Evolutionary conservation across 2,797 vertebrate genomes (phyloP).

Genomic region (Myotis pilosus): DNA sequence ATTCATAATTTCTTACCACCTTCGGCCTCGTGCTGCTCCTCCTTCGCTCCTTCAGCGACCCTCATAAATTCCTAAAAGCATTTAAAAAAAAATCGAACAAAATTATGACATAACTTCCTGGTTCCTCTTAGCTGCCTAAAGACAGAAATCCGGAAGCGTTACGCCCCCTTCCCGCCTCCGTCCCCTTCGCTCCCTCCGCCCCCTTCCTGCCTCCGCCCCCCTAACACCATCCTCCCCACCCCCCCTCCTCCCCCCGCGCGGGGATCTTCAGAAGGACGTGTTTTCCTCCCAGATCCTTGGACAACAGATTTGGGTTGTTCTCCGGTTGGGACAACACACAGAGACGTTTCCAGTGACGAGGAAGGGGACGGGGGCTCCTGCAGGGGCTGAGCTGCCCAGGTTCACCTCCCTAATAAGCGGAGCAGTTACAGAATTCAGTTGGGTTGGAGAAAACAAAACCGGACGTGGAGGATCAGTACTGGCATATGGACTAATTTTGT

Average conservation of each 20-base stretch:
- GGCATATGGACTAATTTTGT: neutral
- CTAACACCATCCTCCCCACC: too few species aligned
- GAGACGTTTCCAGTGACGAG: conserved; percentile 84
- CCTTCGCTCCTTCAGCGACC: too few species aligned
- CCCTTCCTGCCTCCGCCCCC: too few species aligned
- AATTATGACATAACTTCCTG: neutral
- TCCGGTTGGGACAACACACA: conserved; percentile 73
- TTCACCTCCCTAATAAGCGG: neutral
- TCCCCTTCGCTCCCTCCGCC: neutral
- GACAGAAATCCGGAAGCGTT: too few species aligned
- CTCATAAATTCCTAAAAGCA: too few species aligned
- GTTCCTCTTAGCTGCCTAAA: too few species aligned
- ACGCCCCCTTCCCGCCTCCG: neutral
- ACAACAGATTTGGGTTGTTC: conserved; percentile 78
- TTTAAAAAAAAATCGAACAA: neutral
- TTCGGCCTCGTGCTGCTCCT: too few species aligned
- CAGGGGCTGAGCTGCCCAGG: neutral
- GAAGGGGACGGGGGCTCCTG: neutral
- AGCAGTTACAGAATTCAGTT: conserved; percentile 4
- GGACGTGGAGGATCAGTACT: conserved; percentile 3
- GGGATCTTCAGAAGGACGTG: conserved; percentile 77
- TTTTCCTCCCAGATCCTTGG: conserved; percentile 84
- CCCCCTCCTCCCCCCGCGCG: too few species aligned
- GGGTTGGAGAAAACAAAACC: neutral
- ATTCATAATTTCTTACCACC: too few species aligned